Conservation (phyloP, 2,797 vertebrate species). For the Tragopan temminckii region DNA sequence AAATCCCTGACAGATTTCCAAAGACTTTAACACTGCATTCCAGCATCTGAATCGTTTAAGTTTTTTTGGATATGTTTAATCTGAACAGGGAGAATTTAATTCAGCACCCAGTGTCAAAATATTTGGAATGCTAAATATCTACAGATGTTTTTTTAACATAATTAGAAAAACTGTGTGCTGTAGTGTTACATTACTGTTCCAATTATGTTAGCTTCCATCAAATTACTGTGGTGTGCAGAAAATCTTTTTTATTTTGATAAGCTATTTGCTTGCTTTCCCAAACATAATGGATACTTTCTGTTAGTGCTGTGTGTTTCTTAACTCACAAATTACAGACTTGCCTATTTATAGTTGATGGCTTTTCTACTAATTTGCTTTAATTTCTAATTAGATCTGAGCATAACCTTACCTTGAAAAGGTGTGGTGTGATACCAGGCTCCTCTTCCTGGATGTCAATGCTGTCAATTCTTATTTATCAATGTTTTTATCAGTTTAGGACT, state of each 20-base stretch:
- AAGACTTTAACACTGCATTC: slow-evolving; percentile 36
- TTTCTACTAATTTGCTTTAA: neutral
- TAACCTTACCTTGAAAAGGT: neutral
- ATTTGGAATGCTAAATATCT: slow-evolving; percentile 48
- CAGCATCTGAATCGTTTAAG: slow-evolving; percentile 23
- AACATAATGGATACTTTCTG: neutral
- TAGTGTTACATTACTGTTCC: neutral
- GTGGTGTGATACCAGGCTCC: neutral
- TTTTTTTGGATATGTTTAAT: slow-evolving; percentile 10
- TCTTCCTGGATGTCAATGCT: neutral
- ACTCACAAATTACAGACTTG: neutral
- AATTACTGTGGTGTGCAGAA: neutral
- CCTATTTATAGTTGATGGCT: neutral
- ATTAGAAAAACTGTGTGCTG: neutral
- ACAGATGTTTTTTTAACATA: slow-evolving; percentile 61
- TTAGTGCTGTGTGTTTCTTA: neutral
- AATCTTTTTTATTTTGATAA: neutral
- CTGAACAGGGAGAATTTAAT: slow-evolving; percentile 40
- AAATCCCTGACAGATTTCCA: neutral
- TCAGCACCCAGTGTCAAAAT: slow-evolving; percentile 53
- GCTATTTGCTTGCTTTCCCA: neutral
- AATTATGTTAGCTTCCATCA: neutral
- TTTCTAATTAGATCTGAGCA: neutral
- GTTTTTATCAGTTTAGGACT: neutral
- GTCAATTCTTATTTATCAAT: neutral